These are phyloP conservation scores for Patella depressa DNA, from an alignment of 2,888 invertebrate genomes.

Conservation along the genomic window DNA sequence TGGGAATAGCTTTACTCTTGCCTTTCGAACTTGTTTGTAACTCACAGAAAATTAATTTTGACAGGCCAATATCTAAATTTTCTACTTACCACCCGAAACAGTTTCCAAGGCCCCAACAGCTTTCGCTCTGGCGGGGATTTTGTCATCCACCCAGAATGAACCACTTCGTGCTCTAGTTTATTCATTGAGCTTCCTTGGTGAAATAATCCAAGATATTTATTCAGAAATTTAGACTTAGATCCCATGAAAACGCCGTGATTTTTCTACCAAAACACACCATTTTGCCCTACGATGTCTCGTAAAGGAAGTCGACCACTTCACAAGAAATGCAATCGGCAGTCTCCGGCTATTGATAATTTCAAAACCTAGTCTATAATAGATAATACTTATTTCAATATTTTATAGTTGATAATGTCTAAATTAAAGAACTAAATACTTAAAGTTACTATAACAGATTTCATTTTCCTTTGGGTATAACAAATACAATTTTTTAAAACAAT, in stretches of 20 bases:
- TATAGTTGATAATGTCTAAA: too few relatives aligned
- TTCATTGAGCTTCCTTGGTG: slow-evolving; percentile 44
- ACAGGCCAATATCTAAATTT: neutral
- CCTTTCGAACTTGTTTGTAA: neutral
- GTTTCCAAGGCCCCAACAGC: slow-evolving; percentile 60
- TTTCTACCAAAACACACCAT: slow-evolving; percentile 10
- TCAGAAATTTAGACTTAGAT: neutral
- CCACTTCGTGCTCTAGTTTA: slow-evolving; percentile 50
- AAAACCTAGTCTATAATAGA: too few relatives aligned
- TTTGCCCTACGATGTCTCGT: neutral
- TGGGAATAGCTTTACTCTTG: too few relatives aligned
- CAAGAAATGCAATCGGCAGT: too few relatives aligned
- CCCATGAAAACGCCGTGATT: neutral
- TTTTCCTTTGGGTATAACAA: too few relatives aligned
- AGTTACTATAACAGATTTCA: too few relatives aligned
- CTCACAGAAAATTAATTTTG: neutral
- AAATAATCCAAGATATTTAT: slow-evolving; percentile 1
- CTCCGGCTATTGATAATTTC: too few relatives aligned
- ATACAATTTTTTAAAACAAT: too few relatives aligned
- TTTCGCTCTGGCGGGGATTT: slow-evolving; percentile 95
- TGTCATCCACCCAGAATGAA: slow-evolving; percentile 85
- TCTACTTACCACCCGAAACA: slow-evolving; percentile 90
- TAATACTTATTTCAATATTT: too few relatives aligned
- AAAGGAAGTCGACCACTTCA: too few relatives aligned
- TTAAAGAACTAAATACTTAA: too few relatives aligned